Base-by-base conservation (phyloP, 2,888 invertebrate species). In the Doris montereyensis region DNA sequence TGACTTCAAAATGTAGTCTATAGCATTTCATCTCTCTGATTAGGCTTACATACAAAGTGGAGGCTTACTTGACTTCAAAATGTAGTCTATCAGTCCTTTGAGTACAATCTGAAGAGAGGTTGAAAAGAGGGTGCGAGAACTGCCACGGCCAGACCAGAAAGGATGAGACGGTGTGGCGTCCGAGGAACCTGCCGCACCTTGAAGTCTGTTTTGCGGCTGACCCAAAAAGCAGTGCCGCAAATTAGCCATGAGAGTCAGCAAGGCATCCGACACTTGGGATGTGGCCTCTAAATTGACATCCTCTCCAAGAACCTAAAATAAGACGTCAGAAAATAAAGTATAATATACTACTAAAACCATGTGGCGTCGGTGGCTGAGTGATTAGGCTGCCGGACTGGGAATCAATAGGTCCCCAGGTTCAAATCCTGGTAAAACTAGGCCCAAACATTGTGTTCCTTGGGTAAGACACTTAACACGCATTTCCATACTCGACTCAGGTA, bases 61-160 rank as follows among this genome's bases (percentile, higher is more conserved):
- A 70, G n/a, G 57, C 67, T 75, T 32, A 83, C 94, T 89, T 70
- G 96, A 95, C 0, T 94, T 93, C 41, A 96, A 92, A 2, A 97
- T 95, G 95, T 97, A 97, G 85, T 96, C 95, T 0, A 97, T 92
- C 4, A 97, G 94, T 76, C 95, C 95, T 85, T 95, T 88, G n/a
- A 92, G 86, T 2, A 91, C 91, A 67, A 91, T 89, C 81, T 91
- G 90, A 30, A 91, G 83, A 17, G 91, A 90, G 0, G 91, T 88
- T 17, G 90, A 88, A 84, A 90, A 89, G 77, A 87, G 80, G 5
- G 89, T 88, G 32, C 89, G 83, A 30, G 89, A 86, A 2, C 89
- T 87, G n/a, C 85, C 84, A n/a, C 78, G 60, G n/a, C 67, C 84
- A 84, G 78, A 84, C 85, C 82, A 87, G 94, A 4, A 96, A 87